Conservation (phyloP, 2,113 vertebrate species). For the Synodontis membranacea region DNA sequence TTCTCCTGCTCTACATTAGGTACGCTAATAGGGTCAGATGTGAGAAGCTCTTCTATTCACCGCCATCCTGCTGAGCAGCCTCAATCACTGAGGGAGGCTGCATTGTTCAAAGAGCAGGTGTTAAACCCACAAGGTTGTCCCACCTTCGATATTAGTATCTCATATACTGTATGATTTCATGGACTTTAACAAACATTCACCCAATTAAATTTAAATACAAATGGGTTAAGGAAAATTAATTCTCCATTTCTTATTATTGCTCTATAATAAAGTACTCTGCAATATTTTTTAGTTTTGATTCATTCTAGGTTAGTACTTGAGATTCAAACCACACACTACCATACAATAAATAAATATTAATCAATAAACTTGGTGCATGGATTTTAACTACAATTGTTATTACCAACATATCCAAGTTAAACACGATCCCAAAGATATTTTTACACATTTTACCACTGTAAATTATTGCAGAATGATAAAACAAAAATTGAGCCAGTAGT, state of each 20-base stretch:
- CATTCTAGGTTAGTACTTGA: not conserved
- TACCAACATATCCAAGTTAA: not conserved
- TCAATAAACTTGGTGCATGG: not conserved
- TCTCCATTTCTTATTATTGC: not conserved
- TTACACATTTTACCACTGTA: not conserved
- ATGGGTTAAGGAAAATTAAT: not conserved
- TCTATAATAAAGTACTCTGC: not conserved
- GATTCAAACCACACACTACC: not conserved
- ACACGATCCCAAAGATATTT: not conserved
- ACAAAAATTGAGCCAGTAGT: not conserved
- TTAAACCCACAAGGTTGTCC: not conserved
- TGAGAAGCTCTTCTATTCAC: constrained; percentile 15
- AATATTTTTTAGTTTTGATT: not conserved
- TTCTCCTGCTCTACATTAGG: constrained; percentile 10
- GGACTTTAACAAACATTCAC: not conserved
- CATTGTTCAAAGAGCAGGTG: constrained; percentile 8
- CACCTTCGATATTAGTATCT: not conserved
- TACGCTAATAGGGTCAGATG: constrained; percentile 22
- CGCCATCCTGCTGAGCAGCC: not conserved
- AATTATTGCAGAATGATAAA: constrained; percentile 2
- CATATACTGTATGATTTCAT: not conserved
- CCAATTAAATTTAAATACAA: not conserved
- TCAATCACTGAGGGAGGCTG: not conserved
- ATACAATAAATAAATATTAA: constrained; percentile 14
- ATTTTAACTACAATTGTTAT: not conserved